These are phyloP conservation scores for Percopsis omiscomaycus DNA, from an alignment of 2,797 vertebrate genomes.

Conservation along the genomic window DNA sequence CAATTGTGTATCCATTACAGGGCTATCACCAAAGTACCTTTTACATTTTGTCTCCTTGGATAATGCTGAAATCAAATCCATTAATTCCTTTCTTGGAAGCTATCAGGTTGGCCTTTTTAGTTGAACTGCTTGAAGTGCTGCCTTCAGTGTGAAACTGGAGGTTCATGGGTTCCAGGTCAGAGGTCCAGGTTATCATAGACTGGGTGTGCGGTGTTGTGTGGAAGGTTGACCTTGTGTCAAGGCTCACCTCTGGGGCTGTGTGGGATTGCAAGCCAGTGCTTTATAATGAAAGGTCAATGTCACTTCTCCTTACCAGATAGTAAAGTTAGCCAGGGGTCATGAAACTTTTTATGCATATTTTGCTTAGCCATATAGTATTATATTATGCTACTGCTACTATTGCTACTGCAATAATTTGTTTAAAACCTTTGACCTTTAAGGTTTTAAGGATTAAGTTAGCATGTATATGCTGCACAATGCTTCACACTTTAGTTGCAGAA, in stretches of 20 bases:
- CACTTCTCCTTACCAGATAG: conserved; percentile 7
- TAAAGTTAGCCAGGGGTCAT: conserved; percentile 3
- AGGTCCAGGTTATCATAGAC: conserved; percentile 13
- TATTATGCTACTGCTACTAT: too few relatives aligned
- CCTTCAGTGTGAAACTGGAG: not conserved
- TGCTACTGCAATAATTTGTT: not conserved
- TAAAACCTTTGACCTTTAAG: not conserved
- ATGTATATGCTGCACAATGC: not conserved
- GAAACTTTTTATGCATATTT: conserved; percentile 5
- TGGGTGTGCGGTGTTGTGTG: conserved; percentile 1
- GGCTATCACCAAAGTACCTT: not conserved
- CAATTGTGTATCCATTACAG: not conserved
- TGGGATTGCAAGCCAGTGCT: conserved; percentile 33
- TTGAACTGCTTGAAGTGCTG: not conserved
- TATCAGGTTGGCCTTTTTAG: not conserved
- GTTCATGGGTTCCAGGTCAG: not conserved
- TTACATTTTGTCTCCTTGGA: too few relatives aligned
- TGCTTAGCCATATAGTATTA: not conserved
- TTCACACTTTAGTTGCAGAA: too few relatives aligned
- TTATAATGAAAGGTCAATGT: conserved; percentile 34
- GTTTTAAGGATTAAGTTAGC: not conserved
- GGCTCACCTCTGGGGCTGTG: conserved; percentile 37
- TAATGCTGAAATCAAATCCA: not conserved
- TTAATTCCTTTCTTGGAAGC: not conserved
- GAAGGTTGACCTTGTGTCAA: conserved; percentile 28